These are phyloP conservation scores for Cossypha niveicapilla DNA, from an alignment of 2,797 vertebrate species.

Conservation along the genomic window DNA sequence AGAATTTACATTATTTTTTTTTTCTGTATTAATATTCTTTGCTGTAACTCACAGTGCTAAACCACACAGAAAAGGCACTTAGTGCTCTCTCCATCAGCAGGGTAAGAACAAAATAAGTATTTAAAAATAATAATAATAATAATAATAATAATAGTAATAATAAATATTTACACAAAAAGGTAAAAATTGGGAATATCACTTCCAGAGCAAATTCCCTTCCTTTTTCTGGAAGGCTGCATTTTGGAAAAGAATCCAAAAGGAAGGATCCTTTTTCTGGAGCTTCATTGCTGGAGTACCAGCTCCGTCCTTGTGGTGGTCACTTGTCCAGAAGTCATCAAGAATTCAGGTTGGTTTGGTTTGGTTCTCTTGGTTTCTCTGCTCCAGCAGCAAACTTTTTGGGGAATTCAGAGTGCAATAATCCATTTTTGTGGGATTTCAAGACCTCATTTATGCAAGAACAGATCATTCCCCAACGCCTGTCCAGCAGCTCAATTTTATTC, in stretches of 20 bases:
- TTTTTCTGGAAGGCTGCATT: background rate
- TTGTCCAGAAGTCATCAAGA: background rate
- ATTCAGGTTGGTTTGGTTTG: background rate
- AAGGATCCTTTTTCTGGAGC: too few species aligned
- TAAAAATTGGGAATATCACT: accelerated
- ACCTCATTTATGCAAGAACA: background rate
- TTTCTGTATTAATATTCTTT: background rate
- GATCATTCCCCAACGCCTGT: background rate
- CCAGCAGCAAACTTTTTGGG: background rate
- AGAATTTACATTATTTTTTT: background rate
- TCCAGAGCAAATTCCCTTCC: background rate
- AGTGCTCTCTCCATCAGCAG: background rate
- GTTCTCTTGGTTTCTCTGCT: background rate
- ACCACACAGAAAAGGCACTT: background rate
- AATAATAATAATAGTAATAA: too few species aligned
- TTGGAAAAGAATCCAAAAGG: background rate
- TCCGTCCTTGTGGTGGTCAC: background rate
- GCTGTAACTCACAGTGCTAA: background rate
- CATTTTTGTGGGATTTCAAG: background rate
- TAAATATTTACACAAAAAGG: background rate
- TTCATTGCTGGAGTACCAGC: background rate
- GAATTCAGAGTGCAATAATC: background rate
- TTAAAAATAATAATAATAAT: too few species aligned
- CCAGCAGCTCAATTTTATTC: background rate
- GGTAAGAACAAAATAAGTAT: background rate